Evolutionary conservation across 1,140 invertebrate species (phyloP), one percentile per base, ranked within the genome.

Genomic region (Aphelenchoides besseyi): DNA sequence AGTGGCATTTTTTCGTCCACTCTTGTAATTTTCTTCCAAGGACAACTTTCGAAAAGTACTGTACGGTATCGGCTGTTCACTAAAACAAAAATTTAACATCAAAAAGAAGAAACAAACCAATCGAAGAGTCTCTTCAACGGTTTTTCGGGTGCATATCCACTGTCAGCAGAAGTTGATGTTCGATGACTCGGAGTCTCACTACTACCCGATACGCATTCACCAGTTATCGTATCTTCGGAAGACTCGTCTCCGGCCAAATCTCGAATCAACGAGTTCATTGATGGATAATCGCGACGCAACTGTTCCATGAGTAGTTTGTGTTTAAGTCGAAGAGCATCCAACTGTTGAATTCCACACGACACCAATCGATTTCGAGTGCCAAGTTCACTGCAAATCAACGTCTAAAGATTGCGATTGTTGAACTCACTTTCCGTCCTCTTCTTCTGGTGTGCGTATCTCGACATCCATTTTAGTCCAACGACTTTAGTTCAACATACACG

Each of bases 231-330:
- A 66, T 33, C 36, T 36, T 61, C n/a, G 59, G 59, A 28, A 28
- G 30, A 33, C 12, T 66, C 63, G 2, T 33, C 30, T 1, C 36
- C 63, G n/a, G 12, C 29, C 1, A 66, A 32, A 30, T 29, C 30
- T 37, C 30, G 12, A 16, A 66, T 66, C 30, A 66, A 35, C 0
- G 63, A 66, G n/a, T 12, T 66, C 63, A 66, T 66, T 0, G 63
- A 66, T 1, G 63, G 63, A 8, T 66, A 66, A 30, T 66, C 63
- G n/a, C 63, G 63, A 2, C 63, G 63, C 28, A 66, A 12, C 36
- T 66, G 63, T 29, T 66, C 63, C 1, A 66, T 66, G 18, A 66
- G 63, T 3, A 66, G 30, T 53, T 66, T 66, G 63, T 66, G 63
- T 66, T 66, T 66, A 1, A 66, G 63, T 23, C 63, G 30, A 0